A percentile compares a stretch with the other conserved stretches of the same genome.
These are phyloP conservation scores for Eupeodes corollae DNA, from an alignment of 1,140 invertebrate genomes.

Conservation along the genomic window DNA sequence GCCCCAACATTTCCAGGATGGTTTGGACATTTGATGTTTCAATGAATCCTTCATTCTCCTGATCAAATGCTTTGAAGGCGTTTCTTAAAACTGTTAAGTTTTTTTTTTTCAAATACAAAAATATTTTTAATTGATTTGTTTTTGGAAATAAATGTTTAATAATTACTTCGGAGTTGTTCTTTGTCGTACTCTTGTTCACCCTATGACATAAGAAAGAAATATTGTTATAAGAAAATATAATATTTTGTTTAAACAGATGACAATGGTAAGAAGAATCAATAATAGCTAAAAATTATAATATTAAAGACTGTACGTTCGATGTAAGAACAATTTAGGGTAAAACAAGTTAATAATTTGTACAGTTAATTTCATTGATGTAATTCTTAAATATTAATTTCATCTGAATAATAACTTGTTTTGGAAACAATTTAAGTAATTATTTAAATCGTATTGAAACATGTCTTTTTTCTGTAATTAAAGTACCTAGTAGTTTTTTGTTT, in stretches of 20 bases:
- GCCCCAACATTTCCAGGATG: slow-evolving; percentile 67
- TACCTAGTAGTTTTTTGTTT: too few species aligned
- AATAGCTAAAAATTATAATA: too few species aligned
- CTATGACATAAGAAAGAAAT: slow-evolving; percentile 20
- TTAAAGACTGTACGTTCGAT: too few species aligned
- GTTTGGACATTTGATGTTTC: slow-evolving; percentile 59
- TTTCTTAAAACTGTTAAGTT: slow-evolving; percentile 53
- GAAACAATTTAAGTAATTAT: too few species aligned
- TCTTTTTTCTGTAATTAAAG: too few species aligned
- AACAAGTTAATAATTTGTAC: too few species aligned
- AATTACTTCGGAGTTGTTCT: slow-evolving; percentile 43
- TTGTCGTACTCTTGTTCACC: slow-evolving; percentile 43
- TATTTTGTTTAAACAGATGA: not conserved
- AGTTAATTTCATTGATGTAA: too few species aligned
- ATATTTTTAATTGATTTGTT: not conserved
- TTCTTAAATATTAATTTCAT: too few species aligned
- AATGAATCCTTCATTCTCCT: slow-evolving; percentile 62
- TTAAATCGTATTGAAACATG: too few species aligned
- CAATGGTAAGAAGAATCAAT: not conserved
- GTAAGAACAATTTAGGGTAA: too few species aligned
- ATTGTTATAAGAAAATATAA: not conserved
- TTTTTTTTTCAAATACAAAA: not conserved
- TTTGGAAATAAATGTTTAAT: slow-evolving; percentile 1
- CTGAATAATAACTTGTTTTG: too few species aligned
- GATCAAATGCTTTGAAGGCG: slow-evolving; percentile 70